Evolutionary conservation across 2,797 vertebrate species (phyloP).

Genomic region (Pteronotus mesoamericanus): DNA sequence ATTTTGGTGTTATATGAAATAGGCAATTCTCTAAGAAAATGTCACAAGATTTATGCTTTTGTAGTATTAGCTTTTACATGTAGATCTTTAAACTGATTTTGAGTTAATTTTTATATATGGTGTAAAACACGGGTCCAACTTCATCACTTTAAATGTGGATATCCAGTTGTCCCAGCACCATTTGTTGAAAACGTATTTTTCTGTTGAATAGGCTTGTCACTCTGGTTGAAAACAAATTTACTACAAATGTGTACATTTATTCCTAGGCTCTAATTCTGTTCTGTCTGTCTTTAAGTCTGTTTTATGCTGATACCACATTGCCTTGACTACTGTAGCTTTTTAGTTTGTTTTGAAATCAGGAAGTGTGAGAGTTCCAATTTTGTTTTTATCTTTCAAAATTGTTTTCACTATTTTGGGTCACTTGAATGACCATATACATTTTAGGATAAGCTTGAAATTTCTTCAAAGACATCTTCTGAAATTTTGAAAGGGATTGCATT

Average conservation of each 20-base stretch:
- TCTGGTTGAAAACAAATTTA: not conserved
- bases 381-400: not conserved
- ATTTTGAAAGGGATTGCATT: not conserved
- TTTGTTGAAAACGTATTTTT: not conserved
- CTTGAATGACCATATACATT: not conserved
- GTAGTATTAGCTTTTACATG: not conserved
- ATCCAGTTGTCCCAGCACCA: not conserved
- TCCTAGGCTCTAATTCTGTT: not conserved
- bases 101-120: not conserved
- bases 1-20: not conserved
- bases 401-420: not conserved
- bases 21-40: not conserved
- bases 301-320: not conserved
- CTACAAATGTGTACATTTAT: not conserved
- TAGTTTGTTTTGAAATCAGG: not conserved
- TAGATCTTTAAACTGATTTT: not conserved
- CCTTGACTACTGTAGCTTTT: not conserved
- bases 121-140: not conserved
- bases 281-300: not conserved
- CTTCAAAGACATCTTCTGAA: not conserved
- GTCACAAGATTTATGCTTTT: constrained; percentile 16
- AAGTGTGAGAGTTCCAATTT: not conserved
- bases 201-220: not conserved
- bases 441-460: not conserved
- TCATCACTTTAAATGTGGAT: not conserved